Base-by-base conservation (phyloP, 1,140 invertebrate genomes). In the Drosophila bocqueti region DNA sequence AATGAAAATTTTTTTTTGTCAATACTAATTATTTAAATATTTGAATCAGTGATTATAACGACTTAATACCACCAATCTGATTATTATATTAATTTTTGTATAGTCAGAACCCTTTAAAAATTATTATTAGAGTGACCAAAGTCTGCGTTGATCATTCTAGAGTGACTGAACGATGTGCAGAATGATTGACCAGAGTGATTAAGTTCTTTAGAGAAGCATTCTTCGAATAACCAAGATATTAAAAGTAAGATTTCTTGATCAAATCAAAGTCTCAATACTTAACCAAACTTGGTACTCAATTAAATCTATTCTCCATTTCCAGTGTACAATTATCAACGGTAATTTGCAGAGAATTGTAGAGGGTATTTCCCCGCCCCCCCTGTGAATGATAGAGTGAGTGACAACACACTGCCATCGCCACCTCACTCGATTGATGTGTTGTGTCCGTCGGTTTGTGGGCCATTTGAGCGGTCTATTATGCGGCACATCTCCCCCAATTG, bases 381-480 rank as follows among this genome's bases (percentile, higher is more conserved):
- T 4, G 34, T 21, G 24, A 13, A 34, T 18, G 46, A 34, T 61
- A 31, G 5, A 69, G 16, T 68, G 65, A 40, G 46, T 52, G 47
- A 54, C 65, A 68, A 38, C 31, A 38, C 31, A 38, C 11, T 24
- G 24, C 58, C 26, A 68, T 24, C 62, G 29, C 46, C 63, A 68
- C 29, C 46, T 49, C 13, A 34, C 65, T 38, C 43, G 26, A 72
- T 73, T 60, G 52, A 66, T 55, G 47, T 68, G 36, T 40, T 57
- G 24, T 57, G 63, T 77, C 63, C 75, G 49, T 38, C 63, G 40
- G 54, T 43, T 38, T 50, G 34, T 47, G 67, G 69, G 67, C 31
- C 69, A 60, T 73, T 59, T 59, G 45, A 72, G 42, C 21, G 54
- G 31, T 54, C 63, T 67, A 67, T 76, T 76, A 49, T 62, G 57